Percentiles rank a stretch among this genome's conserved stretches.
These are phyloP conservation scores for Solenodon paradoxus DNA, from an alignment of 2,113 vertebrate species.

Conservation along the genomic window DNA sequence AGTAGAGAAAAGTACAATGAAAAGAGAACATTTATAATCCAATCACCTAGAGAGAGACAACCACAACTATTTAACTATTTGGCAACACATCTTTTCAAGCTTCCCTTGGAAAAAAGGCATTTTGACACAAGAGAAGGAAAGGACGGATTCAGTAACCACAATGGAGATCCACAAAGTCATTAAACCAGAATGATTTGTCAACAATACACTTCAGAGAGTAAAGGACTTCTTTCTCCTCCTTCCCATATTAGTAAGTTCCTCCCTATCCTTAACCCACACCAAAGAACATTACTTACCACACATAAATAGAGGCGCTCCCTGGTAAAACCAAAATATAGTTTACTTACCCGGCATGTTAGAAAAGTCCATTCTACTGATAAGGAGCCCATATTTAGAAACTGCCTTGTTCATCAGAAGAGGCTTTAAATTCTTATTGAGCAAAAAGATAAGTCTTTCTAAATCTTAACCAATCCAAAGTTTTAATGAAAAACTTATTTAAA, in stretches of 20 bases:
- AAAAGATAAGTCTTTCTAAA: neutral
- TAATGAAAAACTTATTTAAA: neutral
- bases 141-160: neutral
- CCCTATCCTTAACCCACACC: too few relatives aligned
- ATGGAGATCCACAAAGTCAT: neutral
- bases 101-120: neutral
- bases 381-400: neutral
- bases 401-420: neutral
- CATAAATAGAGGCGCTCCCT: neutral
- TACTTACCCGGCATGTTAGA: neutral
- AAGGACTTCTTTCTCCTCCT: neutral
- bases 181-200: neutral
- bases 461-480: slow-evolving; percentile 7
- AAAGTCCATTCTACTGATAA: neutral
- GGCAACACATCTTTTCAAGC: neutral
- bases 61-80: neutral
- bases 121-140: neutral
- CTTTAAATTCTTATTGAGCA: neutral
- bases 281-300: too few relatives aligned
- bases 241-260: neutral
- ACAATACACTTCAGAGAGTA: neutral
- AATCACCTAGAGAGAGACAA: neutral
- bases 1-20: neutral
- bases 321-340: neutral
- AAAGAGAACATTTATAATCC: neutral